phyloP scores from a whole-genome alignment of 1,140 invertebrate genomes.

The Drosophila sp. region DNA sequence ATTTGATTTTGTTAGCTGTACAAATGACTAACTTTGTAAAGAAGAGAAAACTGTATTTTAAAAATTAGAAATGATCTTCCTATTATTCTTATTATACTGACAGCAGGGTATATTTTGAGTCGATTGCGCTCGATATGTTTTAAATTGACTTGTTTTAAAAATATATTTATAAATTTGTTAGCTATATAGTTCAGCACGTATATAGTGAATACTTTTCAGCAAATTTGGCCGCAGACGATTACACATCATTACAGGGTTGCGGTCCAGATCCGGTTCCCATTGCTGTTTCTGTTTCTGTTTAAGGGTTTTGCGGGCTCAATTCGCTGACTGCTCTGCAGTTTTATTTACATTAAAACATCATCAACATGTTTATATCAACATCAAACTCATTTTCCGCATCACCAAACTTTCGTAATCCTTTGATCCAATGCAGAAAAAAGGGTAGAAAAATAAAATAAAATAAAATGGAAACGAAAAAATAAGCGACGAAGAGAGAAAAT shows the following conservation, averaged over 20 bases:
- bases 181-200: slow-evolving; percentile 5
- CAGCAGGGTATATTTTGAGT: background rate
- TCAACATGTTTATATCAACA: slow-evolving; percentile 83
- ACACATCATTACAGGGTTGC: slow-evolving; percentile 71
- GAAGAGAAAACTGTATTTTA: no score
- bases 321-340: slow-evolving; percentile 38
- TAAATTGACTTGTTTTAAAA: slow-evolving; percentile 19
- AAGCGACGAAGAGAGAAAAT: slow-evolving; percentile 28
- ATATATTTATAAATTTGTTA: slow-evolving; percentile 1
- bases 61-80: no score
- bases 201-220: slow-evolving; percentile 6
- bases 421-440: slow-evolving; percentile 70
- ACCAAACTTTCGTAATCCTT: slow-evolving; percentile 81
- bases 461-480: slow-evolving; percentile 27
- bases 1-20: no score
- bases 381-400: slow-evolving; percentile 83
- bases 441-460: slow-evolving; percentile 48
- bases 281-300: slow-evolving; percentile 22
- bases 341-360: slow-evolving; percentile 84
- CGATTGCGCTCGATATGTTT: background rate
- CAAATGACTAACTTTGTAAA: no score
- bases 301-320: slow-evolving; percentile 17
- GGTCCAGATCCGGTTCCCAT: background rate
- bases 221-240: slow-evolving; percentile 56
- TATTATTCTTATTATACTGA: no score